Evolutionary conservation across 1,140 invertebrate species (phyloP), one percentile per base, ranked within the genome.

Genomic region (Magallana angulata): DNA sequence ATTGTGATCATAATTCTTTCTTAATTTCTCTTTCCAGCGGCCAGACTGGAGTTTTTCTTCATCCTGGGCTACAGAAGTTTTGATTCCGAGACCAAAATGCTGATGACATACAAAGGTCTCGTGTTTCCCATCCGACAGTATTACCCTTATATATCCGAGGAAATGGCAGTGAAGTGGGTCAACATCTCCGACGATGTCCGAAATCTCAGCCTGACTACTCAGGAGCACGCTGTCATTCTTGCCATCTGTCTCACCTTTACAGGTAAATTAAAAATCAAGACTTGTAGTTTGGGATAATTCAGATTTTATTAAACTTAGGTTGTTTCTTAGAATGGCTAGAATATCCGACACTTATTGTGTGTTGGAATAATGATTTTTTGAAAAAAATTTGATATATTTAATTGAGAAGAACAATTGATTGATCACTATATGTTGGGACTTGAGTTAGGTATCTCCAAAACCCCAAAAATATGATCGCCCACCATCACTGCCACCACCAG

Each of bases 31-130:
- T 76, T 24, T 12, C 60, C 83, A 89, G 88, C 85, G 57, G 81
- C 88, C 30, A 82, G 88, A 57, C 84, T 89, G 86, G 88, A 89
- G 68, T 89, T 89, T 86, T 89, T 89, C 85, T 81, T 89, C 68
- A 81, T 89, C 18, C 36, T 86, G 62, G 62, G 82, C 30, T 85
- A 89, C 82, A 64, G 85, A 30, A 64, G 81, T 1, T 76, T 89
- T n/a, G 85, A 89, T 59, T 85, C 88, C 30, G 82, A 89, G 24
- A 48, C 60, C 6, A 82, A 89, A 80, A 87, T 89, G 57, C 57
- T 87, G 48, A 62, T 89, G 88, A 85, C 64, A 0, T 86, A 84
- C 18, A 81, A 76, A 62, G 88, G 85, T 5, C 85, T 86, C 24
- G 85, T 85, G 0, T 89, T 81, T 62, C 88, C 86, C 48, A 81